Conservation (phyloP, 2,797 vertebrate species). For the Phaenicophaeus curvirostris region DNA sequence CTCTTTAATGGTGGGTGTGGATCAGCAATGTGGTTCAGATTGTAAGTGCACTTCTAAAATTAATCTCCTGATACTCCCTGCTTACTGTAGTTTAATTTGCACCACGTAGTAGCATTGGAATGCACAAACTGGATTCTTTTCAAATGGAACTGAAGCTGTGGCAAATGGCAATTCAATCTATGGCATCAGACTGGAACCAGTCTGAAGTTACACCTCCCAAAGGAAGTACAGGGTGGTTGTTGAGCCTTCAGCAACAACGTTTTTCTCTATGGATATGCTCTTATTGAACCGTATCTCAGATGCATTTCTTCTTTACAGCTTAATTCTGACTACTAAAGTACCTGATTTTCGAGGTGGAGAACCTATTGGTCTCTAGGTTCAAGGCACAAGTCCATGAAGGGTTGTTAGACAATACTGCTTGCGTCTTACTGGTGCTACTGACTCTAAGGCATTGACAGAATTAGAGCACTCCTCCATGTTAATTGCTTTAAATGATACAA, state of each 20-base stretch:
- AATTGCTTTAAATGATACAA: not conserved
- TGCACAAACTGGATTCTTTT: not conserved
- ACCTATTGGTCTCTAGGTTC: not conserved
- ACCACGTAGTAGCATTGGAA: not conserved
- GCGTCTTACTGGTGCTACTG: not conserved
- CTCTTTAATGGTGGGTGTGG: not conserved
- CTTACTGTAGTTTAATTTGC: not conserved
- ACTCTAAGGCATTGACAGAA: not conserved
- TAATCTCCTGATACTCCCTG: not conserved
- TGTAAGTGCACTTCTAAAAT: not conserved
- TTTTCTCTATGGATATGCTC: not conserved
- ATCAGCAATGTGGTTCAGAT: not conserved
- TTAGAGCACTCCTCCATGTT: not conserved
- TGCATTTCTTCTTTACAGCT: not conserved
- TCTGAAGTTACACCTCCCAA: not conserved
- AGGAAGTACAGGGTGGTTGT: not conserved
- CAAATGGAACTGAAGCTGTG: not conserved
- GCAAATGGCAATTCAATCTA: not conserved
- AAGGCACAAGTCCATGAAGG: not conserved
- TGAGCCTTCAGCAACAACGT: not conserved
- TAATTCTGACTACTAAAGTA: not conserved
- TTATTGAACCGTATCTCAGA: not conserved
- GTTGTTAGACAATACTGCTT: not conserved
- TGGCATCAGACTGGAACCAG: not conserved
- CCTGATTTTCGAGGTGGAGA: rapidly evolving